These are phyloP conservation scores for Laupala kohalensis DNA, from an alignment of 1,140 invertebrate species.

Conservation along the genomic window DNA sequence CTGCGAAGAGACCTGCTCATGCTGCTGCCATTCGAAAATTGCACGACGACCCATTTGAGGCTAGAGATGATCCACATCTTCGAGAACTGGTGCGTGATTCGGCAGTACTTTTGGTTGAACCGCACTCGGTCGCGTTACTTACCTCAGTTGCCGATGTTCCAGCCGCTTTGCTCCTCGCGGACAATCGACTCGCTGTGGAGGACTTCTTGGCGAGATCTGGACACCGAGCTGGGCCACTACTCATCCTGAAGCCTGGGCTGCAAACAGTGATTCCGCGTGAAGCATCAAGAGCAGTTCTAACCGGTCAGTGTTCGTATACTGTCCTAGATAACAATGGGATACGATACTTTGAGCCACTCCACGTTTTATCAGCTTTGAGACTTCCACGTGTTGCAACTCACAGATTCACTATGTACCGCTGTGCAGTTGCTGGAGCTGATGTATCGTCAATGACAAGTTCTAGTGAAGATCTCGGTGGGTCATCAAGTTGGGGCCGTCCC, in stretches of 20 bases:
- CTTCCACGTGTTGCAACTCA: conserved; percentile 46
- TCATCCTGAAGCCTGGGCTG: conserved; percentile 61
- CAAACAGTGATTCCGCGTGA: conserved; percentile 64
- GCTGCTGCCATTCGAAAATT: conserved; percentile 42
- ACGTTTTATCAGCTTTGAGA: conserved; percentile 54
- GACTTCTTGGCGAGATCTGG: conserved; percentile 50
- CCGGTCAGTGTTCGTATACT: conserved; percentile 59
- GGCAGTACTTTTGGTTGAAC: conserved; percentile 49
- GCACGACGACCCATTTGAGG: conserved; percentile 47
- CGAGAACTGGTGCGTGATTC: conserved; percentile 55
- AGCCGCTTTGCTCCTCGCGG: conserved; percentile 41
- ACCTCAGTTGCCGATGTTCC: conserved; percentile 52
- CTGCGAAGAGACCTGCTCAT: conserved; percentile 47
- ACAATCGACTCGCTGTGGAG: conserved; percentile 59
- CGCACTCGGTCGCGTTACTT: conserved; percentile 25
- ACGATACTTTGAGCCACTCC: conserved; percentile 58
- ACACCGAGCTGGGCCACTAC: conserved; percentile 35
- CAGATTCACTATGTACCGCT: conserved; percentile 50
- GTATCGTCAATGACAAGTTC: not conserved
- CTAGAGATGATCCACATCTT: conserved; percentile 48
- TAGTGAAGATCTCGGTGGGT: not conserved
- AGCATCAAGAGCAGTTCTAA: conserved; percentile 53
- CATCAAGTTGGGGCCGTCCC: not conserved
- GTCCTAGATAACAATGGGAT: conserved; percentile 64
- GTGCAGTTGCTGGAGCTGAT: conserved; percentile 30